A percentile compares a stretch with the other conserved stretches of the same genome.
phyloP scores from a whole-genome alignment of 2,113 vertebrate species.

The Oplegnathus fasciatus region DNA sequence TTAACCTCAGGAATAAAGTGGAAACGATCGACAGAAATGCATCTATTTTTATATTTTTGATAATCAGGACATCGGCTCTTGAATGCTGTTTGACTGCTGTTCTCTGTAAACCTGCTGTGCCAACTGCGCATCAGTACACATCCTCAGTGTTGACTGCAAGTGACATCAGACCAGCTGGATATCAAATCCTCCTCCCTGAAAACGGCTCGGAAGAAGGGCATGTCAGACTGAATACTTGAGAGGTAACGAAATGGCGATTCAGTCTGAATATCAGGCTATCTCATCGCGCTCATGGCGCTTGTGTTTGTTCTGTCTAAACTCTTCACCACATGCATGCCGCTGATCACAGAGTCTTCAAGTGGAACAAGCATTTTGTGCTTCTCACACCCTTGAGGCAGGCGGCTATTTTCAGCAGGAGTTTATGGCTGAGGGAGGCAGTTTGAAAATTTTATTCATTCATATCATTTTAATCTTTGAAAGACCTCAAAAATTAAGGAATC shows the following conservation, averaged over 20 bases:
- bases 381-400: neutral
- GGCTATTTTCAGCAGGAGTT: slow-evolving; percentile 8
- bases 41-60: too few species aligned
- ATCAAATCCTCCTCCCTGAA: neutral
- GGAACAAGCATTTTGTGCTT: neutral
- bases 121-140: too few species aligned
- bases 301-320: slow-evolving; percentile 10
- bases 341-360: neutral
- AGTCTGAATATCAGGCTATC: neutral
- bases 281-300: neutral
- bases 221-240: neutral
- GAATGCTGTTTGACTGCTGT: neutral
- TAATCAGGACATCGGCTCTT: neutral
- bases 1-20: too few species aligned
- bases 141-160: neutral
- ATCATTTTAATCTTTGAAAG: neutral
- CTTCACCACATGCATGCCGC: neutral
- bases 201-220: neutral
- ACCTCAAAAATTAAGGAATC: neutral
- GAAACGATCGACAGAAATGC: too few species aligned
- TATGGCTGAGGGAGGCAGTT: neutral
- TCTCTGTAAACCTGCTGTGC: slow-evolving; percentile 1
- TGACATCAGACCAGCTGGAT: slow-evolving; percentile 5
- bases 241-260: neutral
- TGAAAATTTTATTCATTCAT: too few species aligned